Evolutionary conservation across 1,140 invertebrate genomes (phyloP).

Genomic region (Asobara japonica): DNA sequence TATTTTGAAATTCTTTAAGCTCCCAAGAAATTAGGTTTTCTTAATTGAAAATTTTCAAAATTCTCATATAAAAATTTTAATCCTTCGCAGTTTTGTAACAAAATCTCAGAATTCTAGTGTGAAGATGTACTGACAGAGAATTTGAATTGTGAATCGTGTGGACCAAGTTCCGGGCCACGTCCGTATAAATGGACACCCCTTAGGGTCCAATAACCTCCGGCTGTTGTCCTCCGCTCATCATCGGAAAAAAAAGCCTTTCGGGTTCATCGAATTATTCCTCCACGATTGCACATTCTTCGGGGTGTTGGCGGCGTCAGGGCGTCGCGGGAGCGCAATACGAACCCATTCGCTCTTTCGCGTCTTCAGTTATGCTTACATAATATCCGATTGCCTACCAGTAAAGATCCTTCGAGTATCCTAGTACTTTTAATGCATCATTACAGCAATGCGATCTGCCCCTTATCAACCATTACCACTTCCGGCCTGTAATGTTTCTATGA

Average conservation of each 20-base stretch:
- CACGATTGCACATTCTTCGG: slow-evolving; percentile 40
- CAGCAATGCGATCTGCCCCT: not conserved
- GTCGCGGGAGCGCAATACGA: slow-evolving; percentile 43
- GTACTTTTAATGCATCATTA: slow-evolving; percentile 12
- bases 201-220: not conserved
- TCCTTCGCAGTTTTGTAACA: too few relatives aligned
- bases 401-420: slow-evolving; percentile 19
- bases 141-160: too few relatives aligned
- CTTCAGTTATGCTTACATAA: slow-evolving; percentile 46
- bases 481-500: slow-evolving; percentile 1
- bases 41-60: too few relatives aligned
- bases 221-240: not conserved
- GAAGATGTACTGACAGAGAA: too few relatives aligned
- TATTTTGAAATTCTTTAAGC: too few relatives aligned
- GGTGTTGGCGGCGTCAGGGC: slow-evolving; percentile 32
- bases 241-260: not conserved
- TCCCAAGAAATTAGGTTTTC: too few relatives aligned
- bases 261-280: slow-evolving; percentile 42
- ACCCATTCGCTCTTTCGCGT: slow-evolving; percentile 31
- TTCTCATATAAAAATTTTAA: too few relatives aligned
- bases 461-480: slow-evolving; percentile 3
- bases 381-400: slow-evolving; percentile 51
- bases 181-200: too few relatives aligned
- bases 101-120: too few relatives aligned
- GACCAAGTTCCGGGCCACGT: too few relatives aligned